Conservation (phyloP, 2,797 vertebrate species). For the Eutrigla gurnardus region DNA sequence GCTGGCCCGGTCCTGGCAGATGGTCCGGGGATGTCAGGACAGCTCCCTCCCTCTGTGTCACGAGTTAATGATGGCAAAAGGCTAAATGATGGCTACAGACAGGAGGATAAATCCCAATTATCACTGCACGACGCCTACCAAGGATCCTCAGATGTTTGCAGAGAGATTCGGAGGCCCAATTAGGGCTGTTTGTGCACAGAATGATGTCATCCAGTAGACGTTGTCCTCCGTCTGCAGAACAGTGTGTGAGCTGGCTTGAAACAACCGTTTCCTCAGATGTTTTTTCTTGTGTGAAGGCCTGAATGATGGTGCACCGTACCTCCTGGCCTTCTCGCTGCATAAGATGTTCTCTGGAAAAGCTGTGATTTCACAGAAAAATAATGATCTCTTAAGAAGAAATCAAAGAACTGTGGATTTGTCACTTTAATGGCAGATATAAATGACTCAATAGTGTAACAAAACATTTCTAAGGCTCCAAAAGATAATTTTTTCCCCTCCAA, state of each 20-base stretch:
- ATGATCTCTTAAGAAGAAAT: conserved; percentile 13
- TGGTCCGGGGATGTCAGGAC: conserved; percentile 70
- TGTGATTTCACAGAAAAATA: conserved; percentile 8
- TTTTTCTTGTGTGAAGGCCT: neutral
- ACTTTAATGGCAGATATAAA: neutral
- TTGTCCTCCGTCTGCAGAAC: neutral
- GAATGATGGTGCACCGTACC: neutral
- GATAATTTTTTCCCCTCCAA: neutral
- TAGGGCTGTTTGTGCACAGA: conserved; percentile 46
- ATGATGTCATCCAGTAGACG: conserved; percentile 27
- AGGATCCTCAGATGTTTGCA: conserved; percentile 56
- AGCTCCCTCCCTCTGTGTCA: conserved; percentile 68
- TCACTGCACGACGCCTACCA: conserved; percentile 38
- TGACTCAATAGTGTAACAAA: neutral
- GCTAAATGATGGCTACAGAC: conserved; percentile 68
- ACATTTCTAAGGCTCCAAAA: no score
- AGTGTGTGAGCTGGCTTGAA: conserved; percentile 12
- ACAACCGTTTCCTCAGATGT: conserved; percentile 14
- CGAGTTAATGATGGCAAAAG: conserved; percentile 74
- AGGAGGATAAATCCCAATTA: conserved; percentile 62
- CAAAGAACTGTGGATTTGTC: neutral
- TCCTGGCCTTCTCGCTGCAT: neutral
- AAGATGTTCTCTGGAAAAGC: conserved; percentile 7
- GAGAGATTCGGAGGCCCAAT: conserved; percentile 41
- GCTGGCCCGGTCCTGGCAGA: conserved; percentile 70